These are phyloP conservation scores for Acleris sparsana DNA, from an alignment of 2,888 invertebrate genomes.

Conservation along the genomic window DNA sequence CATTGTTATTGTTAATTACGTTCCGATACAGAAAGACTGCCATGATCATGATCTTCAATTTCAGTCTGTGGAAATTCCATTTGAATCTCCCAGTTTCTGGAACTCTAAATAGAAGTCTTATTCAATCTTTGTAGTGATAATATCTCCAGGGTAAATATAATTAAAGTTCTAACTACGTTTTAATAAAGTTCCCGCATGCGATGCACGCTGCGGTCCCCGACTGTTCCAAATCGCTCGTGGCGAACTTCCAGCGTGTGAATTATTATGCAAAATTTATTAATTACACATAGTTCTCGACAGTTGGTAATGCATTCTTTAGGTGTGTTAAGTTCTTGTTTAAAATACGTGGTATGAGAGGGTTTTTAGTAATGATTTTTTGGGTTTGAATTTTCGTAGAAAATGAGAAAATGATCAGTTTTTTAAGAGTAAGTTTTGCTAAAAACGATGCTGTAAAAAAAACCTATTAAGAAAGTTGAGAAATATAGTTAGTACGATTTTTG, in stretches of 20 bases:
- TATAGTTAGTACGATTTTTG: no score
- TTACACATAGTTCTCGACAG: constrained; percentile 45
- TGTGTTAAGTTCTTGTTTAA: not conserved
- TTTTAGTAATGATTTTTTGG: not conserved
- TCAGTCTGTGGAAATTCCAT: no score
- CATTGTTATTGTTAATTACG: no score
- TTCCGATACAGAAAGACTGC: no score
- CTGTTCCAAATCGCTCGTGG: constrained; percentile 39
- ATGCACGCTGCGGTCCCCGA: constrained; percentile 41
- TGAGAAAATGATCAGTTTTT: no score
- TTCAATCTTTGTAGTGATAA: not conserved
- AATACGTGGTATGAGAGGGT: not conserved
- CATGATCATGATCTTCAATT: no score
- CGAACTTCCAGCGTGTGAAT: constrained; percentile 47
- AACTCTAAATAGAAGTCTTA: no score
- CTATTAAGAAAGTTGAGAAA: no score
- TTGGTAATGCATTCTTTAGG: constrained; percentile 26
- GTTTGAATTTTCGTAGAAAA: no score
- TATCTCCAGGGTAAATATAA: not conserved
- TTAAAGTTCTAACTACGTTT: constrained; percentile 11
- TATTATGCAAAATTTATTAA: constrained; percentile 54
- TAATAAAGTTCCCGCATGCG: constrained; percentile 30
- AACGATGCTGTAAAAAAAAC: no score
- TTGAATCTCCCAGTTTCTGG: no score
- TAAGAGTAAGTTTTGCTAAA: no score